phyloP scores from a whole-genome alignment of 2,113 vertebrate genomes.

The Typhlomys cinereus region DNA sequence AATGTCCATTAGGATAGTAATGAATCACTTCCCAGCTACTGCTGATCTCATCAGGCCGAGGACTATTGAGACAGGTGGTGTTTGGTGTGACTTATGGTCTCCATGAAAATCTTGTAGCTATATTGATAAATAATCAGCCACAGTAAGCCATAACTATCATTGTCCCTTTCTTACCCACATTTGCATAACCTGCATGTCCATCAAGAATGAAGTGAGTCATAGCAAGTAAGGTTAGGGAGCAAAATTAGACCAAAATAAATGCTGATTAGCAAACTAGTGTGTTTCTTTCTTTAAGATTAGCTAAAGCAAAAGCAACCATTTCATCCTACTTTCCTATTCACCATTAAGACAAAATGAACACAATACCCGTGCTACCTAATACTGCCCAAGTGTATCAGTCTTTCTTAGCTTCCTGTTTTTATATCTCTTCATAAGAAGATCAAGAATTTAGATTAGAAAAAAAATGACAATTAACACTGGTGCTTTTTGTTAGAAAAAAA shows the following conservation, averaged over 20 bases:
- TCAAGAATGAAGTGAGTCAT: conserved; percentile 69
- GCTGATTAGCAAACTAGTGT: conserved; percentile 44
- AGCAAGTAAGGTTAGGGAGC: conserved; percentile 54
- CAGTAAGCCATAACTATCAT: neutral
- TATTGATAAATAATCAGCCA: conserved; percentile 58
- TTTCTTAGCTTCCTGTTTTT: neutral
- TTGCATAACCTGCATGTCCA: conserved; percentile 39
- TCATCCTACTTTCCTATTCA: neutral
- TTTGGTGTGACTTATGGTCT: conserved; percentile 13
- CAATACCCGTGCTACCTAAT: fast-evolving
- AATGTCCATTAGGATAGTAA: conserved; percentile 25
- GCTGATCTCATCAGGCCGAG: neutral
- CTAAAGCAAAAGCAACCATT: neutral
- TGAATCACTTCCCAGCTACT: conserved; percentile 16
- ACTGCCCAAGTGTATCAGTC: neutral
- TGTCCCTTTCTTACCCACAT: conserved; percentile 9
- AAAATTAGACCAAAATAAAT: conserved; percentile 64
- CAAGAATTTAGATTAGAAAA: neutral
- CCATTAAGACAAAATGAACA: neutral
- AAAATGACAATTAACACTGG: neutral
- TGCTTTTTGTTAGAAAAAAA: neutral
- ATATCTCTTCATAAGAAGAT: neutral
- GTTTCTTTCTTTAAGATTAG: neutral
- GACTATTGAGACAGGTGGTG: conserved; percentile 1
- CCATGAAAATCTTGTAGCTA: neutral